Percentiles rank a stretch among this genome's conserved stretches.
phyloP scores from a whole-genome alignment of 37 sponge, comb jelly and placozoan species.

The Ephydatia muelleri region DNA sequence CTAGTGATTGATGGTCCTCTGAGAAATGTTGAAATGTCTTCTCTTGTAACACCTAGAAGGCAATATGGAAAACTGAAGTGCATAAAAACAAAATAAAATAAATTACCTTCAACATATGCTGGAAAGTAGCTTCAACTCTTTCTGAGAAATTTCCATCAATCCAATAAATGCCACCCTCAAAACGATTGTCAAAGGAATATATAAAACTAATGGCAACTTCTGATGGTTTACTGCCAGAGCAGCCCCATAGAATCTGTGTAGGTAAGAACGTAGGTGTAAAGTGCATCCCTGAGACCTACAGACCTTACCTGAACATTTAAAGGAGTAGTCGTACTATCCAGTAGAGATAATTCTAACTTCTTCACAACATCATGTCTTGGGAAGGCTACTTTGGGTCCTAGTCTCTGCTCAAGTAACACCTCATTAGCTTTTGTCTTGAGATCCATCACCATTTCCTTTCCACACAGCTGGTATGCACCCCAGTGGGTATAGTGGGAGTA shows the following conservation, averaged over 20 bases:
- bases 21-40: not conserved
- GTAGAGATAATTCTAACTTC: not conserved
- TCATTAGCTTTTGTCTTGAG: not conserved
- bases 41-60: no score
- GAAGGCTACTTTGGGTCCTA: constrained; percentile 11
- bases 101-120: not conserved
- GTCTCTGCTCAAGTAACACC: not conserved
- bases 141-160: constrained; percentile 9
- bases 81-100: not conserved
- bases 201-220: constrained; percentile 50
- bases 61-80: not conserved
- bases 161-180: constrained; percentile 59
- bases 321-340: constrained; percentile 32
- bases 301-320: constrained; percentile 46
- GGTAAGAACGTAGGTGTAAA: not conserved
- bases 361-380: constrained; percentile 31
- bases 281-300: not conserved
- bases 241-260: not conserved
- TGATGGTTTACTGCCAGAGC: constrained; percentile 10
- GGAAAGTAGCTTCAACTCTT: not conserved
- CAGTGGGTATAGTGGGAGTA: constrained; percentile 74
- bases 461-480: constrained; percentile 73
- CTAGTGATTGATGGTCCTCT: not conserved
- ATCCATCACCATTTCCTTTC: constrained; percentile 42
- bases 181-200: constrained; percentile 11